A percentile compares a stretch with the other conserved stretches of the same genome.
These are phyloP conservation scores for Philhelius pedissequus DNA, from an alignment of 2,888 invertebrate genomes.

Conservation along the genomic window DNA sequence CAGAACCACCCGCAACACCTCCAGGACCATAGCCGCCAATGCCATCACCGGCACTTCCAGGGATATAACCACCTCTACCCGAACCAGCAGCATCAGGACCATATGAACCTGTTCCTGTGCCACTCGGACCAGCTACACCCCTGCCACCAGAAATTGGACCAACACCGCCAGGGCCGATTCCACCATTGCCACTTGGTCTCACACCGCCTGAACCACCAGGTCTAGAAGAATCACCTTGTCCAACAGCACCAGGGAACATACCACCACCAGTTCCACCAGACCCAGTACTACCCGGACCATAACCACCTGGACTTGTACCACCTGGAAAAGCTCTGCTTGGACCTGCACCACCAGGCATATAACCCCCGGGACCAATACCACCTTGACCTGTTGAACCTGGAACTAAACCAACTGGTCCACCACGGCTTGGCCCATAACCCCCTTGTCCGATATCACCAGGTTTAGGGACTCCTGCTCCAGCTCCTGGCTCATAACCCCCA, in stretches of 20 bases:
- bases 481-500: constrained; percentile 36
- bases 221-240: constrained; percentile 18
- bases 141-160: not conserved
- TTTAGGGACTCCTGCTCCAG: constrained; percentile 35
- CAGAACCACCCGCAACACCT: not conserved
- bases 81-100: constrained; percentile 3
- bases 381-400: constrained; percentile 5
- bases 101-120: not conserved
- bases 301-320: constrained; percentile 15
- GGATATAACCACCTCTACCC: constrained; percentile 6
- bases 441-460: constrained; percentile 44
- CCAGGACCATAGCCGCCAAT: constrained; percentile 32
- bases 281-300: constrained; percentile 37
- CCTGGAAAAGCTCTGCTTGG: constrained; percentile 16
- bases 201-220: not conserved
- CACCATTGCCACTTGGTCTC: constrained; percentile 45
- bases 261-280: constrained; percentile 37
- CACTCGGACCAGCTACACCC: not conserved
- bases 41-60: not conserved
- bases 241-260: not conserved
- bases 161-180: constrained; percentile 3
- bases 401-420: constrained; percentile 26
- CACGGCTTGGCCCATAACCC: constrained; percentile 32
- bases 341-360: not conserved
- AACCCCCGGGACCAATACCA: constrained; percentile 19